These are phyloP conservation scores for Blastobasis lacticolella DNA, from an alignment of 2,888 invertebrate genomes.

Conservation along the genomic window DNA sequence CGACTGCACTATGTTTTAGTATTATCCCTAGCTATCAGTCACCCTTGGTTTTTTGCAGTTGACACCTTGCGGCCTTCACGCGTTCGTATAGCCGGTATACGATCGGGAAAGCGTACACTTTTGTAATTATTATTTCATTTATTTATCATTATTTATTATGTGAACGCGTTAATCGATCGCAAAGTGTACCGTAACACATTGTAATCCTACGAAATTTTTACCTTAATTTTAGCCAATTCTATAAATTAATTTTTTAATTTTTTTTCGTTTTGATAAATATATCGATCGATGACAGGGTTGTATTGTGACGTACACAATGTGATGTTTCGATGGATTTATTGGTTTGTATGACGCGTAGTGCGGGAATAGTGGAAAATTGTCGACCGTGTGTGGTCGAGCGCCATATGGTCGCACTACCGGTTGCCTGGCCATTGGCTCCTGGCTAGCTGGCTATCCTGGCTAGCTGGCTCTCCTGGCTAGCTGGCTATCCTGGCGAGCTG, in stretches of 20 bases:
- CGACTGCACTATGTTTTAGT: conserved; percentile 68
- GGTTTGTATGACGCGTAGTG: not conserved
- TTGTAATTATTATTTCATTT: no score
- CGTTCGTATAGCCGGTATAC: conserved; percentile 58
- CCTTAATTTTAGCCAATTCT: conserved; percentile 58
- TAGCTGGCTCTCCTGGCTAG: no score
- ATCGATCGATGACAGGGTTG: conserved; percentile 43
- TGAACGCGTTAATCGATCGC: conserved; percentile 31
- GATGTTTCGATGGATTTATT: not conserved
- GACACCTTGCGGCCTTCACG: conserved; percentile 36
- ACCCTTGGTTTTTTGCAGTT: conserved; percentile 39
- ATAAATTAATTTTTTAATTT: conserved; percentile 49
- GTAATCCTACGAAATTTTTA: conserved; percentile 42
- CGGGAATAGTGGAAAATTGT: no score
- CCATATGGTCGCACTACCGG: no score
- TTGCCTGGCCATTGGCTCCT: no score
- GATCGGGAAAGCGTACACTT: conserved; percentile 40
- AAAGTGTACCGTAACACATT: conserved; percentile 45
- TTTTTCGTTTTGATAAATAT: conserved; percentile 15
- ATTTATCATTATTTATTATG: conserved; percentile 1
- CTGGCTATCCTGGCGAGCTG: no score
- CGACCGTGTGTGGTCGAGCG: no score
- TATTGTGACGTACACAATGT: conserved; percentile 36
- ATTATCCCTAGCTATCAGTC: conserved; percentile 55
- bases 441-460: no score